phyloP scores from a whole-genome alignment of 2,113 vertebrate genomes.

The Epinephelus fuscoguttatus region DNA sequence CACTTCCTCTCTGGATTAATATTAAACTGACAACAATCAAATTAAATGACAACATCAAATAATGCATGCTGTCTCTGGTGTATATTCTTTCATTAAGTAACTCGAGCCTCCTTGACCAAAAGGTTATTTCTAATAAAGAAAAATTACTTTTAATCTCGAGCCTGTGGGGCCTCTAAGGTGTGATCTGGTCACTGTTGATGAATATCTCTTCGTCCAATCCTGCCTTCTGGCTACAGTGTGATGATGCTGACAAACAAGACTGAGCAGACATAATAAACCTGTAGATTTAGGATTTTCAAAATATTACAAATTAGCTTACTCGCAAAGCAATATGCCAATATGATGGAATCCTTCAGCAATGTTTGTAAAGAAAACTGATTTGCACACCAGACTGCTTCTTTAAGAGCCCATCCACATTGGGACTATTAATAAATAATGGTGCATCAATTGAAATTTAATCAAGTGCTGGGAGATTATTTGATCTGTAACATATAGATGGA shows the following conservation, averaged over 20 bases:
- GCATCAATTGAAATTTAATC: background rate
- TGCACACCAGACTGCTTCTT: too few species aligned
- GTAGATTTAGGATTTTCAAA: background rate
- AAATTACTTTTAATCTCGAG: slow-evolving; percentile 25
- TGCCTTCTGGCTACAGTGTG: background rate
- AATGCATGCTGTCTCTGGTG: slow-evolving; percentile 21
- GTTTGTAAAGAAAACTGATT: too few species aligned
- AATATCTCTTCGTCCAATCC: slow-evolving; percentile 10
- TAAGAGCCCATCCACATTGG: too few species aligned
- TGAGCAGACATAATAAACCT: background rate
- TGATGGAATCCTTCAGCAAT: background rate
- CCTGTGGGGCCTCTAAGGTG: background rate
- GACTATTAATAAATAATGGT: too few species aligned
- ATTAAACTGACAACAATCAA: slow-evolving; percentile 15
- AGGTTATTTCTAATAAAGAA: slow-evolving; percentile 47
- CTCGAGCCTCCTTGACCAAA: background rate
- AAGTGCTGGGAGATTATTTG: background rate
- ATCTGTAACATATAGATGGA: background rate
- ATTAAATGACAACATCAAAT: slow-evolving; percentile 18
- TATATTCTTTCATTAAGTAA: slow-evolving; percentile 31
- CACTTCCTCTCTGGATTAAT: slow-evolving; percentile 11
- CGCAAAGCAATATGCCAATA: background rate
- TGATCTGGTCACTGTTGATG: slow-evolving; percentile 30
- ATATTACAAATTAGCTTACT: background rate
- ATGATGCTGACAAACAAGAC: background rate